Evolutionary conservation across 2,113 vertebrate genomes (phyloP), one percentile per base, ranked within the genome.

Genomic region (Struthio camelus): DNA sequence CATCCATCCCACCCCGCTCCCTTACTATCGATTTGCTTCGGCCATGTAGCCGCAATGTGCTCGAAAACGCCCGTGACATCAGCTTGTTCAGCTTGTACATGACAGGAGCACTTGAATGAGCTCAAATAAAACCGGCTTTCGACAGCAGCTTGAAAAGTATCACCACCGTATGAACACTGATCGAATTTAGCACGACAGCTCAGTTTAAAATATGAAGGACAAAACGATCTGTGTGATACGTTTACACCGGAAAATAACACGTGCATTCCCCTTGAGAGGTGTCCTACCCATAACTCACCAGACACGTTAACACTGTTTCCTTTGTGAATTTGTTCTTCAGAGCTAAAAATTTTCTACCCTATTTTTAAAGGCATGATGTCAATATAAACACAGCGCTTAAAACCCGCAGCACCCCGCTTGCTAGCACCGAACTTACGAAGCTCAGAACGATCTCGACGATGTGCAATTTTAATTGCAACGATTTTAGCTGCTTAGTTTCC

Each of bases 81-180:
- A 7, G 58, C 79, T 91, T 85, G 72, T 89, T 65, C 77, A 1
- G 3, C 76, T 76, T 22, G 0, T 42, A 25, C 75, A 82, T 56
- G 69, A 95, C 51, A 72, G 86, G 77, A 90, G 84, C 88, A 79
- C 90, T 14, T 69, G 72, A 89, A 86, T 20, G 48, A 95, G 83
- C 82, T 67, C 84, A 56, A 89, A 95, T 85, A 96, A 96, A 94
- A 90, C 56, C 2, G 3, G 69, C 85, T 94, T 92, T 94, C 88
- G 85, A 81, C 93, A 76, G 76, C 88, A 88, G 88, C 90, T 80
- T 93, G 94, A 36, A 81, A 94, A 94, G 83, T 44, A 81, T 65
- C 87, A 95, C 76, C 87, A 95, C 76, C 85, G 66, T 78, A 50
- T 46, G 93, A 95, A 58, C 92, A 75, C 86, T 89, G 80, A 94